Evolutionary conservation across 2,113 vertebrate genomes (phyloP).

Genomic region (zebrafish (Danio rerio)): GRCz12tu NC_133197.1:37613001-37613500

Average conservation of each 20-base stretch:
- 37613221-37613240: neutral
- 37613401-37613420: neutral
- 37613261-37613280: neutral
- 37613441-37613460: neutral
- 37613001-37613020: too few species aligned
- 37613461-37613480: neutral
- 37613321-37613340: neutral
- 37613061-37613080: too few species aligned
- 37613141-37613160: too few species aligned
- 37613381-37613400: neutral
- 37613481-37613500: conserved; percentile 1
- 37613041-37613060: too few species aligned
- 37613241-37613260: neutral
- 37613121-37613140: too few species aligned
- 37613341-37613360: neutral
- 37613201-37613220: too few species aligned
- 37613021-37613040: too few species aligned
- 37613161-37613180: too few species aligned
- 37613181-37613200: too few species aligned
- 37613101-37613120: too few species aligned
- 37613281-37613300: neutral
- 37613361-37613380: neutral
- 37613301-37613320: neutral
- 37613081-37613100: too few species aligned
- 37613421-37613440: neutral